Base-by-base conservation (phyloP, 2,113 vertebrate genomes). In the Meriones unguiculatus region DNA sequence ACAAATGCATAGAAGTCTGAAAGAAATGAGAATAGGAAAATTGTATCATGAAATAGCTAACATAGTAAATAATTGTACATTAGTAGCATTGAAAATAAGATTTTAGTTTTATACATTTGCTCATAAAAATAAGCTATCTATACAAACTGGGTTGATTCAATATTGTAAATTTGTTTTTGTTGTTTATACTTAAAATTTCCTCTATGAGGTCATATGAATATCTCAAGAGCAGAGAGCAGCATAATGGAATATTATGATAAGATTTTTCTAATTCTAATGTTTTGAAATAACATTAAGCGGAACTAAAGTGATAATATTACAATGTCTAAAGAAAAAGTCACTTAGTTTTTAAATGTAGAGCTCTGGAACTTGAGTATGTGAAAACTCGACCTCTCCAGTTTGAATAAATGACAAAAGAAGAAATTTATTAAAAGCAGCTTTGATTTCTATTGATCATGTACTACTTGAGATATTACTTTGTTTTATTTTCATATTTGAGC, bases 51-150 rank as follows among this genome's bases (percentile, higher is more conserved):
- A 91, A 94, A 46, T 11, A 91, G 12, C 24, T 22, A 77, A 50
- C 7, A 28, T 1, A 52, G 32, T 38, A 84, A 95, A 35, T 18
- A 93, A 97, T 35, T 30, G 4, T 0, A 62, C 14, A 6, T 73
- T 92, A 0, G 12, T 75, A 52, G 30, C 30, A 94, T 41, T 96
- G 64, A 72, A 93, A 11, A 57, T 62, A 92, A 82, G 46, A 4
- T 96, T 82, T 93, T 85, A 82, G 59, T 89, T 85, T 64, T 92
- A 57, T 35, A 41, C 50, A 91, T 84, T 52, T 70, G 15, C 7
- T 82, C 41, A 18, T 75, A 93, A 38, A 82, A 81, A 90, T 52
- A 41, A 94, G 80, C 1, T 50, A 77, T 70, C 95, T 89, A 91
- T 86, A 57, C 4, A 94, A 88, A 52, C 81, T 41, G 14, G 78